Conservation (phyloP, 1,140 invertebrate genomes). For the Orchestia grillus region DNA sequence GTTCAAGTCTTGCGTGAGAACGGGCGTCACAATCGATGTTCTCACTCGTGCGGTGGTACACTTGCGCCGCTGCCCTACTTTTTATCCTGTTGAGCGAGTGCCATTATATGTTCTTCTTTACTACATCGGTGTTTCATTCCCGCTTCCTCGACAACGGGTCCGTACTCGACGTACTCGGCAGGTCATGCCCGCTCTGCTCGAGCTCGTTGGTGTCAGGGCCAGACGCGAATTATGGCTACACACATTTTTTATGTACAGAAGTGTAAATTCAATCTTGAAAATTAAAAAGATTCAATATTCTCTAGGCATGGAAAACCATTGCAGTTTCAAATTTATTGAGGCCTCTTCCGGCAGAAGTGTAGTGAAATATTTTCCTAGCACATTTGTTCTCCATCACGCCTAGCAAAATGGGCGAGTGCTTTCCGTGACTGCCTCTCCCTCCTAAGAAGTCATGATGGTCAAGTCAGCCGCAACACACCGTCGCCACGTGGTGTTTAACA, state of each 20-base stretch:
- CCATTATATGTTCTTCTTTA: slow-evolving; percentile 56
- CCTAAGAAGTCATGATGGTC: too few species aligned
- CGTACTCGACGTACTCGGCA: background rate
- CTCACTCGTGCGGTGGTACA: background rate
- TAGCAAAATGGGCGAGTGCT: too few species aligned
- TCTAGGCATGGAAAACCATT: too few species aligned
- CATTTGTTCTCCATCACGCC: too few species aligned
- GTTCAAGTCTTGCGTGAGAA: background rate
- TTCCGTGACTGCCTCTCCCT: too few species aligned
- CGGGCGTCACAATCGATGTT: background rate
- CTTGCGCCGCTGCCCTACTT: background rate
- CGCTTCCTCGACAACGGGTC: background rate
- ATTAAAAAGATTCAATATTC: too few species aligned
- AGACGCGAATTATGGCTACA: background rate
- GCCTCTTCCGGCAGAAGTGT: too few species aligned
- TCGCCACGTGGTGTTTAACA: too few species aligned
- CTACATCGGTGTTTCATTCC: slow-evolving; percentile 17
- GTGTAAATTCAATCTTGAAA: too few species aligned
- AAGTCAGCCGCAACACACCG: too few species aligned
- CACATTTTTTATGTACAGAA: background rate
- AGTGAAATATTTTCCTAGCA: too few species aligned
- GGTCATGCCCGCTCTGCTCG: background rate
- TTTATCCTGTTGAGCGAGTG: slow-evolving; percentile 36
- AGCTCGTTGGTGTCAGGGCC: background rate
- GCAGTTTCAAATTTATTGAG: too few species aligned